Percentiles rank a stretch among this genome's conserved stretches.
phyloP scores from a whole-genome alignment of 2,888 invertebrate species.

The Mesorhabditis belari region DNA sequence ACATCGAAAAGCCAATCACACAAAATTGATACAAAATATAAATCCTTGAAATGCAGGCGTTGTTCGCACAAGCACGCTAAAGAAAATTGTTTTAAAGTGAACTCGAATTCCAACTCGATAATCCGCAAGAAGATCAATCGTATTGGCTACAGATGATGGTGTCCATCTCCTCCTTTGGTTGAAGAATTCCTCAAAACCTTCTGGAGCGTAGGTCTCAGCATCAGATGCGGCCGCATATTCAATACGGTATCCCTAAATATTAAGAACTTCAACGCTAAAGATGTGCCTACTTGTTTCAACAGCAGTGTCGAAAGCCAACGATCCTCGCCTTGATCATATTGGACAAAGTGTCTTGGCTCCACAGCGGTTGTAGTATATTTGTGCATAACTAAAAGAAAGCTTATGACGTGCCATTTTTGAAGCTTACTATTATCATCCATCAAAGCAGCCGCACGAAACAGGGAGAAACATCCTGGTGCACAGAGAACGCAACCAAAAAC shows the following conservation, averaged over 20 bases:
- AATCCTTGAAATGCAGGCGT: constrained; percentile 46
- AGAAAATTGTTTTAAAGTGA: constrained; percentile 6
- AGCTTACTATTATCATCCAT: constrained; percentile 86
- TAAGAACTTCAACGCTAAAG: too few species aligned
- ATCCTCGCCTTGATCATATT: constrained; percentile 75
- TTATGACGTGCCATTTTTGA: too few species aligned
- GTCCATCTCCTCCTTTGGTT: constrained; percentile 53
- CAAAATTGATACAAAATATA: constrained; percentile 52
- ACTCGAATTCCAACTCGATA: constrained; percentile 34
- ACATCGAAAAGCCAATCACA: constrained; percentile 52
- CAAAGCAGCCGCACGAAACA: constrained; percentile 72
- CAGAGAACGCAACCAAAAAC: constrained; percentile 82
- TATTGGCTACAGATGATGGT: constrained; percentile 53
- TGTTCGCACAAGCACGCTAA: constrained; percentile 45
- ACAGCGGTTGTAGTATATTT: constrained; percentile 68
- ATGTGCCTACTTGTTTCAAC: constrained; percentile 56
- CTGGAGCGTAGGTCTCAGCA: constrained; percentile 55
- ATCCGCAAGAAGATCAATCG: constrained; percentile 50
- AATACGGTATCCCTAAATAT: constrained; percentile 54
- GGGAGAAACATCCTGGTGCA: constrained; percentile 83
- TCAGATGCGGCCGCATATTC: constrained; percentile 57
- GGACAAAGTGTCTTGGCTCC: constrained; percentile 77
- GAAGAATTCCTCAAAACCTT: constrained; percentile 54
- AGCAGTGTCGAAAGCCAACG: constrained; percentile 58
- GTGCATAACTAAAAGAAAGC: too few species aligned